Percentiles rank a stretch among this genome's conserved stretches.
Conservation (phyloP, 2,888 invertebrate genomes). For the Linnaemya tessellans region DNA sequence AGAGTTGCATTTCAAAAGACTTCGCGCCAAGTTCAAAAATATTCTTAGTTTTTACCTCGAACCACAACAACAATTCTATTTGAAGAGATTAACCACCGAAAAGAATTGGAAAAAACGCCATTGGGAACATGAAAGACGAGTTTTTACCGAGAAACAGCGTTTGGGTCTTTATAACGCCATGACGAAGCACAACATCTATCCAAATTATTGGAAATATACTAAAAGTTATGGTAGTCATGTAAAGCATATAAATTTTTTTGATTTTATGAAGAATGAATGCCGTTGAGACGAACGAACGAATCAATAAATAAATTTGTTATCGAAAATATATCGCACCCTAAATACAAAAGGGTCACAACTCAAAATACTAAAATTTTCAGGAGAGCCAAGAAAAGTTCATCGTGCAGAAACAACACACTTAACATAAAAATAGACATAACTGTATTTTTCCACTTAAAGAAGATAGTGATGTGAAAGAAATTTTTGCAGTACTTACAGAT, state of each 20-base stretch:
- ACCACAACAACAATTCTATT: conserved; percentile 70
- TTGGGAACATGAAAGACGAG: conserved; percentile 69
- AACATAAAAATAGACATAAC: no score
- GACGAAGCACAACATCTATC: conserved; percentile 78
- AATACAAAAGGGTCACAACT: no score
- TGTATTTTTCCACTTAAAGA: no score
- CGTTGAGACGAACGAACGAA: neutral
- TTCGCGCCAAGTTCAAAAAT: conserved; percentile 59
- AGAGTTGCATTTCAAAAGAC: conserved; percentile 62
- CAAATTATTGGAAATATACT: conserved; percentile 77
- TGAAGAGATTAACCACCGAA: conserved; percentile 74
- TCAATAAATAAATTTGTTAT: neutral
- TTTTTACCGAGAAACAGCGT: conserved; percentile 77
- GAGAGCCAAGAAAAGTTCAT: no score
- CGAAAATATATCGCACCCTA: neutral
- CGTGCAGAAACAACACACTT: no score
- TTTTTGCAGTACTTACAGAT: no score
- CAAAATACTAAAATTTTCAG: no score
- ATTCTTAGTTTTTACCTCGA: conserved; percentile 68
- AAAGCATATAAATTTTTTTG: conserved; percentile 78
- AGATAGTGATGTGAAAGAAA: no score
- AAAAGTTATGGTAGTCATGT: conserved; percentile 75
- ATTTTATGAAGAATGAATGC: conserved; percentile 74
- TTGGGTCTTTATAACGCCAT: conserved; percentile 78
- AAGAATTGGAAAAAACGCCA: conserved; percentile 76